Evolutionary conservation across 2,113 vertebrate genomes (phyloP).

Genomic region (Pan troglodytes): DNA sequence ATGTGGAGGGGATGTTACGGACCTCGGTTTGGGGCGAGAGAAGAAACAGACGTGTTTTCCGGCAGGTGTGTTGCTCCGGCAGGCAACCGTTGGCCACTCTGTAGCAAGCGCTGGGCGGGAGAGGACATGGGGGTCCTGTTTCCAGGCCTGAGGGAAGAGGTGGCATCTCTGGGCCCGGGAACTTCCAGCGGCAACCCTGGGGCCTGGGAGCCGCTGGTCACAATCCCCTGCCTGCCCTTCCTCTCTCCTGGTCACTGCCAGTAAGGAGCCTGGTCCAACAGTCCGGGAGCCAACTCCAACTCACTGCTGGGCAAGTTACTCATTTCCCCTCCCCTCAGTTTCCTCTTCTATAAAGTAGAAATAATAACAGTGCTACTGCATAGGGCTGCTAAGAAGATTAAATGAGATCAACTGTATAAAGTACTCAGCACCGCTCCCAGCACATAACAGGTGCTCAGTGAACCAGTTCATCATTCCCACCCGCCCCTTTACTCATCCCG

Average conservation of each 20-base stretch:
- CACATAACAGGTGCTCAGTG: fast-evolving
- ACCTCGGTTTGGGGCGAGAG: fast-evolving
- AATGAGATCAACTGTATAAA: not conserved
- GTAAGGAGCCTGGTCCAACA: not conserved
- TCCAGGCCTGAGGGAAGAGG: not conserved
- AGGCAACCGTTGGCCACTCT: not conserved
- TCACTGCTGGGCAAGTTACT: not conserved
- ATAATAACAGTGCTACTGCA: not conserved
- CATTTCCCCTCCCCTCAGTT: not conserved
- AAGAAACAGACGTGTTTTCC: fast-evolving
- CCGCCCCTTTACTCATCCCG: not conserved
- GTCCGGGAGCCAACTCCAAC: not conserved
- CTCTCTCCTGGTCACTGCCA: not conserved
- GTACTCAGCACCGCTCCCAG: fast-evolving
- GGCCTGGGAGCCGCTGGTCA: not conserved
- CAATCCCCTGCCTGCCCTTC: too few relatives aligned
- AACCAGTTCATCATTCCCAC: not conserved
- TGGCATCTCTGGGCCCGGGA: not conserved
- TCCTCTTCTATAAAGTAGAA: not conserved
- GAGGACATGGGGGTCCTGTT: not conserved
- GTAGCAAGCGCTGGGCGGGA: not conserved
- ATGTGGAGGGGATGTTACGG: fast-evolving
- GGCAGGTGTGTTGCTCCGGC: too few relatives aligned
- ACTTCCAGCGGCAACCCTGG: too few relatives aligned
- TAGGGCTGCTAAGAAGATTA: not conserved